phyloP scores from a whole-genome alignment of 2,113 vertebrate genomes.

The Murina feae region DNA sequence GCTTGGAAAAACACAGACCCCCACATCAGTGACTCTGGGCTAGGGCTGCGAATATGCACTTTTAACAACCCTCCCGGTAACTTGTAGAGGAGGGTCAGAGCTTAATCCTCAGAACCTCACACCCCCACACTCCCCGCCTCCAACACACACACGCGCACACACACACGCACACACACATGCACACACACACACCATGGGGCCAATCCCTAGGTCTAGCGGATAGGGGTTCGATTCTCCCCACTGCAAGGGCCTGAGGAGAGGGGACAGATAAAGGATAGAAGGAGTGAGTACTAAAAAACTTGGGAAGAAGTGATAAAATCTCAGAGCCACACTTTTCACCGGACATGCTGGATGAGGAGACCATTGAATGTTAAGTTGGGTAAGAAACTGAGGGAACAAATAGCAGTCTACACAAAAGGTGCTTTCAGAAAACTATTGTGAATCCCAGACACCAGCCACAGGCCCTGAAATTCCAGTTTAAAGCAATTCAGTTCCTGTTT shows the following conservation, averaged over 20 bases:
- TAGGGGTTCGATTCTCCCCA: background rate
- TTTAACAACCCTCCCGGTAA: background rate
- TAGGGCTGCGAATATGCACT: background rate
- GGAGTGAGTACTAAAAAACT: background rate
- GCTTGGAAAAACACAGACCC: background rate
- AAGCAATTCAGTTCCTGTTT: slow-evolving; percentile 53
- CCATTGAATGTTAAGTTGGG: background rate
- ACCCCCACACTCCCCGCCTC: too few species aligned
- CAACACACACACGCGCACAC: too few species aligned
- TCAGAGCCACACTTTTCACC: background rate
- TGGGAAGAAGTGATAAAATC: background rate
- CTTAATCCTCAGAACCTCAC: background rate
- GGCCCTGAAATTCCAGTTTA: slow-evolving; percentile 44
- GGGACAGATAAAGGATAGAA: background rate
- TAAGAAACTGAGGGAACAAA: background rate
- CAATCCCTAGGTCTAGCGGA: background rate
- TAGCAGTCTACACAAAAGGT: background rate
- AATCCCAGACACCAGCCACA: slow-evolving; percentile 13
- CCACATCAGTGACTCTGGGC: background rate
- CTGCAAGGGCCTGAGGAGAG: background rate
- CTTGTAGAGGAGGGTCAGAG: background rate
- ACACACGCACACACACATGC: too few species aligned
- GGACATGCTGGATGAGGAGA: background rate
- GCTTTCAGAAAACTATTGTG: background rate
- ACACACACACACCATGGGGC: background rate